Percentiles rank a stretch among this genome's conserved stretches.
phyloP scores from a whole-genome alignment of 2,113 vertebrate genomes.

The Dicentrarchus labrax region DNA sequence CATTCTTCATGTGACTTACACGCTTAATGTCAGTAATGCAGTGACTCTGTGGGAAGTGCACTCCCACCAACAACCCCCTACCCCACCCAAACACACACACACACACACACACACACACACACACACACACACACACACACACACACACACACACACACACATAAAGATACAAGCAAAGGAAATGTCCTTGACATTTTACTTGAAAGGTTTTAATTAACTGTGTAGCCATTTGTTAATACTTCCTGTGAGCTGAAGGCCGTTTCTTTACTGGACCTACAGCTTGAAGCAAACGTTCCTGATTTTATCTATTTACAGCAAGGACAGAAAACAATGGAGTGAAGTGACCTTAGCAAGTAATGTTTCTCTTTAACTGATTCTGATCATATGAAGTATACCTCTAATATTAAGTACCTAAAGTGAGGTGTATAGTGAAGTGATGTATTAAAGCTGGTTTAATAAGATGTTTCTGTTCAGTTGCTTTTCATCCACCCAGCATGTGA shows the following conservation, averaged over 20 bases:
- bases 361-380: not conserved
- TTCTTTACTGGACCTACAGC: conserved; percentile 3
- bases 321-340: not conserved
- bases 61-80: not conserved
- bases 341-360: no score
- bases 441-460: no score
- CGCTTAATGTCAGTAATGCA: conserved; percentile 32
- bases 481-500: no score
- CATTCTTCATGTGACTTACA: conserved; percentile 30
- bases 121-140: conserved; percentile 16
- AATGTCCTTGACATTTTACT: conserved; percentile 61
- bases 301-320: not conserved
- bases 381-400: no score
- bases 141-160: conserved; percentile 17
- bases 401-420: no score
- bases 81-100: not conserved
- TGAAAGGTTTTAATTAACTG: conserved; percentile 47
- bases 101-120: conserved; percentile 24
- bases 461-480: no score
- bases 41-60: conserved; percentile 11
- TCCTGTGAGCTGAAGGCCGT: conserved; percentile 1
- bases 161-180: conserved; percentile 9
- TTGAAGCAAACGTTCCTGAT: conserved; percentile 1
- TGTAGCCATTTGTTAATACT: conserved; percentile 21
- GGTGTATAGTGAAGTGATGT: no score